A percentile compares a stretch with the other conserved stretches of the same genome.
phyloP scores from a whole-genome alignment of 2,113 vertebrate species.

The Aepyceros melampus region DNA sequence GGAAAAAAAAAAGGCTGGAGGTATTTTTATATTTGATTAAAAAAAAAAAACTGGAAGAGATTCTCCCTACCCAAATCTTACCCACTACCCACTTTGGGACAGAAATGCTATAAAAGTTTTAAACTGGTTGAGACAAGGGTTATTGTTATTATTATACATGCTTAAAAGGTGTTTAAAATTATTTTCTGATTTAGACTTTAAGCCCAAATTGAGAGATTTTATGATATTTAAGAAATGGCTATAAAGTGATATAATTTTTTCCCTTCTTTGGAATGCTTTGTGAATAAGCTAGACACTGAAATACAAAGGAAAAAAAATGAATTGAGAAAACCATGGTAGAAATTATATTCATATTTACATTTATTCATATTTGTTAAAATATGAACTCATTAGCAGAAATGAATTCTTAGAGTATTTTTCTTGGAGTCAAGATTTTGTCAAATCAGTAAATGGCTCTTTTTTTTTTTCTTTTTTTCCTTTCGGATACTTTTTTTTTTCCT shows the following conservation, averaged over 20 bases:
- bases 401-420: not conserved
- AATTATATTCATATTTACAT: not conserved
- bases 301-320: conserved; percentile 6
- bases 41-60: conserved; percentile 6
- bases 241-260: not conserved
- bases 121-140: not conserved
- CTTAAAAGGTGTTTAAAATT: conserved; percentile 3
- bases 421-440: not conserved
- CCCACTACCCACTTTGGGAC: not conserved
- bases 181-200: not conserved
- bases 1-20: not conserved
- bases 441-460: not conserved
- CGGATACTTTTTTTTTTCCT: not conserved
- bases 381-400: not conserved
- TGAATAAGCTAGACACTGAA: conserved; percentile 30
- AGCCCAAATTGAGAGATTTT: not conserved
- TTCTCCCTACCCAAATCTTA: not conserved
- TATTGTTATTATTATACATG: not conserved
- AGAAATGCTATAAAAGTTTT: conserved; percentile 3
- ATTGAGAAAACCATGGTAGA: not conserved
- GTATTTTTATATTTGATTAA: not conserved
- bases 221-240: not conserved
- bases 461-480: not conserved
- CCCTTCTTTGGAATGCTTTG: not conserved
- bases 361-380: conserved; percentile 12